Base-by-base conservation (phyloP, 1,140 invertebrate species). In the Anastrepha obliqua region DNA sequence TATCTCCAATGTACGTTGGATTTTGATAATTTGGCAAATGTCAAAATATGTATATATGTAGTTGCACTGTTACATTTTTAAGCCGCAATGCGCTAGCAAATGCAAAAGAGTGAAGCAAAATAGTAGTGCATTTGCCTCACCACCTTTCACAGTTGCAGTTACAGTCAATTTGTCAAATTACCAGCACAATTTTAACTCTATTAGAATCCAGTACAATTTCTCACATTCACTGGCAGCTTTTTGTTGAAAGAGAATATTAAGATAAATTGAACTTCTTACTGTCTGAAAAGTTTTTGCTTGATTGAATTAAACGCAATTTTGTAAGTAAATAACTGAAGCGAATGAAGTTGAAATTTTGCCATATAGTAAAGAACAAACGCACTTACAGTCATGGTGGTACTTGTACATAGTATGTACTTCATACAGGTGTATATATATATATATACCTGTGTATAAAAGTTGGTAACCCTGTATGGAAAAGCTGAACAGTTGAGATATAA, bases 221-320 rank as follows among this genome's bases (percentile, higher is more conserved):
- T 42, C 47, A 29, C n/a, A 81, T 7, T 62, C 2, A 9, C 74
- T n/a, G 2, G 1, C 20, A 51, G n/a, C 20, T 17, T 51, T 81
- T 81, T 81, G 11, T 17, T 29, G 2, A 81, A 81, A 55, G 47
- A n/a, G 44, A 29, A 55, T 81, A 81, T 81, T 55, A 29, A 81
- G 47, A 29, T 55, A 55, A 58, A 81, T 81, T 55, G 47, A 81
- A 55, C 17, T 55, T 81, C 20, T 81, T 29, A 20, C 74, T 20
- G 47, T 55, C 74, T 51, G 47, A 81, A 81, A 81, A 81, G 47
- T 81, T 81, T 81, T 51, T 55, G 2, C n/a, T 55, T 55, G 47
- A 81, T 81, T 81, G n/a, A 81, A 81, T 81, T 81, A 81, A 81
- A 81, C 55, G 47, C 74, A 55, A 67, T 67, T 67, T 67, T 39